Conservation (phyloP, 2,797 vertebrate genomes). For the Paguma larvata region DNA sequence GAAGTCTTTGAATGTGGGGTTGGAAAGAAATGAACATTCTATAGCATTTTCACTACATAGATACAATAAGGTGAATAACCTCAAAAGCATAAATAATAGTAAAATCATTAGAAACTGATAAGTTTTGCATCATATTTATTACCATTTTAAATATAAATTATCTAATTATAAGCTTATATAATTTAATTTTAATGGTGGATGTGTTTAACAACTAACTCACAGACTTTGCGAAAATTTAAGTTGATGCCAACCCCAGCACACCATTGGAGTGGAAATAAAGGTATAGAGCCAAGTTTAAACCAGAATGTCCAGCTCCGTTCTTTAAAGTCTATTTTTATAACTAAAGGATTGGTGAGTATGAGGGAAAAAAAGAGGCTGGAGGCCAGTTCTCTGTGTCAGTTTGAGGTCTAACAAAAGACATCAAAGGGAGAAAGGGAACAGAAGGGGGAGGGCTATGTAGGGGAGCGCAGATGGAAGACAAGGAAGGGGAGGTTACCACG, state of each 20-base stretch:
- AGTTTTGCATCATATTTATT: not conserved
- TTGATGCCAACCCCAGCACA: not conserved
- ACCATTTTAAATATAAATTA: not conserved
- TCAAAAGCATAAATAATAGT: not conserved
- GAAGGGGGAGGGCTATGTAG: not conserved
- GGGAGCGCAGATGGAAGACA: not conserved
- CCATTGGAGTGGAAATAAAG: not conserved
- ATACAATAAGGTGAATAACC: not conserved
- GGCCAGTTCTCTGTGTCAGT: not conserved
- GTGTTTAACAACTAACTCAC: not conserved
- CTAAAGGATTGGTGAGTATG: not conserved
- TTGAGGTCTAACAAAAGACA: slow-evolving; percentile 1
- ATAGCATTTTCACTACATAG: not conserved
- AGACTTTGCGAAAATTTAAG: not conserved
- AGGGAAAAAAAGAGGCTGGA: not conserved
- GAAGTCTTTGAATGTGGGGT: not conserved
- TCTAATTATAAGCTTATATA: not conserved
- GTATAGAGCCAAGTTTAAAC: not conserved
- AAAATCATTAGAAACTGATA: not conserved
- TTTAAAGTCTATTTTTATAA: not conserved
- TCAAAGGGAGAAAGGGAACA: not conserved
- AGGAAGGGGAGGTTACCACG: not conserved
- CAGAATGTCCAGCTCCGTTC: not conserved
- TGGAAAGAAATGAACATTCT: not conserved
- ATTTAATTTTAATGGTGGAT: not conserved